Evolutionary conservation across 2,113 vertebrate species (phyloP), one percentile per base, ranked within the genome.

Genomic region (Scytalopus superciliaris): DNA sequence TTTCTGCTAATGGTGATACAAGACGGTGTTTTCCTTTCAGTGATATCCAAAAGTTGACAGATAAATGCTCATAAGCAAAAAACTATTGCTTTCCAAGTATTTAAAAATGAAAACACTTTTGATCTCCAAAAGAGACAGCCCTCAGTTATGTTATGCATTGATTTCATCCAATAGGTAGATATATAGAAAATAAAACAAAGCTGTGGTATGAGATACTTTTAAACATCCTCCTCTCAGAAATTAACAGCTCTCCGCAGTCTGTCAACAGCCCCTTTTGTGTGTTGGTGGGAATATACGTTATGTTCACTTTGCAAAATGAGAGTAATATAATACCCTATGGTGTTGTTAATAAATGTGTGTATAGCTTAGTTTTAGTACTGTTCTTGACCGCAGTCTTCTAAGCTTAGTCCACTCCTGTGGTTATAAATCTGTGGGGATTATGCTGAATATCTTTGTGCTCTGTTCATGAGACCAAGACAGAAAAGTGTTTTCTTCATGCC

Each of bases 401-500:
- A 93, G 4, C 90, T 79, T 40, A 47, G 92, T 97, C 94, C 91
- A 87, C 50, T 84, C 49, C 57, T 55, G 72, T 77, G 88, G 93
- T 76, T 90, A 81, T 91, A 97, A 93, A 98, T 97, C 95, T 93
- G 80, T 66, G 87, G 64, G 79, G 92, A 96, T 94, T 95, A 97
- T 84, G 89, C 27, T 64, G 87, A 97, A 89, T 95, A 95, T 94
- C 73, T 81, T 37, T 97, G 79, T 96, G 94, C 92, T 96, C 72
- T 96, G 96, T 89, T 89, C 93, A 84, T 78, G 88, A 85, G 42
- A 97, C 80, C 79, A 96, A 96, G 93, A 91, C 83, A 96, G 92
- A 97, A 97, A 94, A 87, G 75, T 64, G 69, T 80, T 96, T 94
- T 80, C 96, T 96, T 79, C 96, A 96, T 93, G 93, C 95, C 94